Base-by-base conservation (phyloP, 1,140 invertebrate species). In the Battus philenor region DNA sequence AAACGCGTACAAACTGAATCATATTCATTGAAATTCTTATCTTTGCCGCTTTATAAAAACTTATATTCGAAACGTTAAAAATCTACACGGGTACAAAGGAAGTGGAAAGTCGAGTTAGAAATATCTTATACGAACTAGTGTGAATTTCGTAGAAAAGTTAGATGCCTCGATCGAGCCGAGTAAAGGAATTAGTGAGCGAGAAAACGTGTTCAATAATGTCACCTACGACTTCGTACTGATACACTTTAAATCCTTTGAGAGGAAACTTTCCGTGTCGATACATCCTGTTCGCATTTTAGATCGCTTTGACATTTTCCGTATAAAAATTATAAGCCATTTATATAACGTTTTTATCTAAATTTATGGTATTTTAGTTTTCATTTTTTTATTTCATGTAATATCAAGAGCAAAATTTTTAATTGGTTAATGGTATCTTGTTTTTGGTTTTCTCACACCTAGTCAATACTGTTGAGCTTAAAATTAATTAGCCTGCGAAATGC, bases 41-140 rank as follows among this genome's bases (percentile, higher is more conserved):
- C 17, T 1, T 10, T 11, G 12, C 31, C 6, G 10, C 16, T 10
- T 34, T 18, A 7, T 17, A n/a, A 13, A 17, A 34, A 20, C 15
- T 34, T 51, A 52, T 56, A 50, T 38, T 24, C 4, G 1, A 39
- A 15, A 39, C 36, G 18, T 39, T 39, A 15, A 11, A 38, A 22
- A 39, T 39, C 36, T 39, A 39, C 36, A 26, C n/a, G 7, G 24
- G 36, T 39, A 39, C 22, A 26, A 39, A 38, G 34, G 7, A 34
- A 36, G 33, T 36, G 13, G 12, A 26, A 39, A 39, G 36, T 26
- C 20, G 12, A 39, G 22, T 39, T 15, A 39, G 36, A 26, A 27
- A 39, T 39, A 39, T 39, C 22, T 39, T 26, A 26, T 26, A 39
- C 36, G n/a, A 22, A 26, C 10, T 39, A 39, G 36, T 39, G 36